phyloP scores from a whole-genome alignment of 2,888 invertebrate species.

The Drosophila nr. fundita region DNA sequence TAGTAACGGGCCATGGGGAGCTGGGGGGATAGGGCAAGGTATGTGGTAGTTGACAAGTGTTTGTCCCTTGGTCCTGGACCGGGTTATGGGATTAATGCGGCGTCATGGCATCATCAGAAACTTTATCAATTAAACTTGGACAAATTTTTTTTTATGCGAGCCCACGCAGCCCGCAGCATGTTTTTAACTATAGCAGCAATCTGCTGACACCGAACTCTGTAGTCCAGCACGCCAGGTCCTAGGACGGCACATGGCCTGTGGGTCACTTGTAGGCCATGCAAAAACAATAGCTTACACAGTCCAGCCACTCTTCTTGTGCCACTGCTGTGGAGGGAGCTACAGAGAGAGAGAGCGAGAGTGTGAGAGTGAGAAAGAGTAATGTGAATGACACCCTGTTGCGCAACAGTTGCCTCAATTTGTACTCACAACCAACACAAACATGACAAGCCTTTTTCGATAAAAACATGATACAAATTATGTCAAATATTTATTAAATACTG shows the following conservation, averaged over 20 bases:
- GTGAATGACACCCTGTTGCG: slow-evolving; percentile 26
- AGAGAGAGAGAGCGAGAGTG: neutral
- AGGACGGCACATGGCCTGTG: slow-evolving; percentile 36
- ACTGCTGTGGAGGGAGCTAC: neutral
- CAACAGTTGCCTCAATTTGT: slow-evolving; percentile 20
- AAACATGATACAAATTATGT: neutral
- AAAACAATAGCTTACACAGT: slow-evolving; percentile 55
- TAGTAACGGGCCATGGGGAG: neutral
- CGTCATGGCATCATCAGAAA: slow-evolving; percentile 75
- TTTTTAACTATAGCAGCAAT: slow-evolving; percentile 56
- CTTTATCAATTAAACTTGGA: slow-evolving; percentile 80
- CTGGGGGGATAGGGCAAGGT: neutral
- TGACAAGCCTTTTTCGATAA: neutral
- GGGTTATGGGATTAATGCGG: slow-evolving; percentile 68
- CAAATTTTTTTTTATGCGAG: slow-evolving; percentile 54
- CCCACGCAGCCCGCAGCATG: slow-evolving; percentile 64
- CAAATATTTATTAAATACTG: neutral
- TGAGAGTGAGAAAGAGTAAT: neutral
- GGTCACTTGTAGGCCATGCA: slow-evolving; percentile 56
- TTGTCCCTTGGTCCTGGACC: slow-evolving; percentile 18
- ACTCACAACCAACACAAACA: neutral
- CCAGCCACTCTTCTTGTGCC: slow-evolving; percentile 25
- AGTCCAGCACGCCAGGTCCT: slow-evolving; percentile 17
- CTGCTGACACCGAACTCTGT: slow-evolving; percentile 42
- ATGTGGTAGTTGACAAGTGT: slow-evolving; percentile 8